Percentiles rank a stretch among this genome's conserved stretches.
Conservation (phyloP, 2,113 vertebrate genomes). For the Colaptes auratus region DNA sequence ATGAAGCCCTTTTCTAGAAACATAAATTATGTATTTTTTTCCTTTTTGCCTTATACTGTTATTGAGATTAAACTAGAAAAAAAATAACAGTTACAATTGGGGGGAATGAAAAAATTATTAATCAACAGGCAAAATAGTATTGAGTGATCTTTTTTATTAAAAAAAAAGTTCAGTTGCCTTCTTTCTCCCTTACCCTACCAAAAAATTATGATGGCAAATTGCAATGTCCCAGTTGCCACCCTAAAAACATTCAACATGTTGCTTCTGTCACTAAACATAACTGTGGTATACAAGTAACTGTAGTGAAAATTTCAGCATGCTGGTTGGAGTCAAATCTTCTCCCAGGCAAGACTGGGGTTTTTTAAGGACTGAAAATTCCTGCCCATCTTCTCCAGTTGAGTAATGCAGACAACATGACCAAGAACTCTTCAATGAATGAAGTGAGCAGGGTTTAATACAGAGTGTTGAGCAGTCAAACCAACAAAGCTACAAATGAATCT, state of each 20-base stretch:
- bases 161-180: not conserved
- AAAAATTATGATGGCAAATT: not conserved
- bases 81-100: not conserved
- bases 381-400: not conserved
- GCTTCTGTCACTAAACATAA: not conserved
- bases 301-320: not conserved
- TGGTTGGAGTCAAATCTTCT: conserved; percentile 17
- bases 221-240: not conserved
- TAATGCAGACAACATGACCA: not conserved
- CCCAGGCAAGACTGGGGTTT: not conserved
- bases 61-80: not conserved
- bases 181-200: not conserved
- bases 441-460: not conserved
- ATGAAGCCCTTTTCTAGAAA: conserved; percentile 11
- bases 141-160: not conserved
- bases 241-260: not conserved
- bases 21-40: not conserved
- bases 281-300: not conserved
- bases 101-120: not conserved
- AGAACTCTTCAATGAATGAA: not conserved
- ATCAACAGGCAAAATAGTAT: not conserved
- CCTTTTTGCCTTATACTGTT: conserved; percentile 4
- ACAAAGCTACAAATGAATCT: conserved; percentile 57
- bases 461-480: conserved; percentile 2
- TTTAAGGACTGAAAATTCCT: conserved; percentile 18